A percentile compares a stretch with the other conserved stretches of the same genome.
phyloP scores from a whole-genome alignment of 2,888 invertebrate genomes.

The Eupithecia subumbrata region DNA sequence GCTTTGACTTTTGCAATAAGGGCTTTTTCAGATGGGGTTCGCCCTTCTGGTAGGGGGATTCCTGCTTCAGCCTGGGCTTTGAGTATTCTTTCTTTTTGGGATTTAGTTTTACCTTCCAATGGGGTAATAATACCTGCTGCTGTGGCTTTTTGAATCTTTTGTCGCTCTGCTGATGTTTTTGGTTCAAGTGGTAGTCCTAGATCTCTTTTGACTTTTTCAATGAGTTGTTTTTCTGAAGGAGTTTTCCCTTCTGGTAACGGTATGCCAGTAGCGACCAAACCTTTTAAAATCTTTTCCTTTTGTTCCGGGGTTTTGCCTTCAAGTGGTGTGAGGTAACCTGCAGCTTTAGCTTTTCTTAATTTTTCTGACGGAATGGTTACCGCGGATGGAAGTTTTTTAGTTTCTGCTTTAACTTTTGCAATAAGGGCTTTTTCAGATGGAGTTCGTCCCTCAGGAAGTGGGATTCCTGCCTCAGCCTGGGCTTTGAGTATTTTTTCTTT shows the following conservation, averaged over 20 bases:
- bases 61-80: slow-evolving; percentile 46
- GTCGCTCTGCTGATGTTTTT: slow-evolving; percentile 42
- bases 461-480: slow-evolving; percentile 46
- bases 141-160: slow-evolving; percentile 43
- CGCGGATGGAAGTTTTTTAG: slow-evolving; percentile 11
- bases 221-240: slow-evolving; percentile 43
- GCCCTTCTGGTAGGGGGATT: slow-evolving; percentile 49
- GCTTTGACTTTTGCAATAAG: slow-evolving; percentile 16
- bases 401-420: slow-evolving; percentile 8
- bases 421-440: slow-evolving; percentile 48
- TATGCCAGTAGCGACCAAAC: slow-evolving; percentile 41
- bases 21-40: slow-evolving; percentile 51
- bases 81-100: slow-evolving; percentile 47
- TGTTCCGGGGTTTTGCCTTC: slow-evolving; percentile 47
- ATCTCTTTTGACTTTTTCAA: slow-evolving; percentile 44
- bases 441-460: slow-evolving; percentile 52
- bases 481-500: slow-evolving; percentile 48
- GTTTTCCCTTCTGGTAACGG: slow-evolving; percentile 47
- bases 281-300: slow-evolving; percentile 50
- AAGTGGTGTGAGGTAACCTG: slow-evolving; percentile 20
- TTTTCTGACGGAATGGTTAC: slow-evolving; percentile 24
- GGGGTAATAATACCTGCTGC: slow-evolving; percentile 43
- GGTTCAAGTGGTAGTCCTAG: slow-evolving; percentile 46
- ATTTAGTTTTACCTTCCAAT: slow-evolving; percentile 43
- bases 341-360: slow-evolving; percentile 38